These are phyloP conservation scores for Heterodera carotae DNA, from an alignment of 1,140 invertebrate species.

Conservation along the genomic window DNA sequence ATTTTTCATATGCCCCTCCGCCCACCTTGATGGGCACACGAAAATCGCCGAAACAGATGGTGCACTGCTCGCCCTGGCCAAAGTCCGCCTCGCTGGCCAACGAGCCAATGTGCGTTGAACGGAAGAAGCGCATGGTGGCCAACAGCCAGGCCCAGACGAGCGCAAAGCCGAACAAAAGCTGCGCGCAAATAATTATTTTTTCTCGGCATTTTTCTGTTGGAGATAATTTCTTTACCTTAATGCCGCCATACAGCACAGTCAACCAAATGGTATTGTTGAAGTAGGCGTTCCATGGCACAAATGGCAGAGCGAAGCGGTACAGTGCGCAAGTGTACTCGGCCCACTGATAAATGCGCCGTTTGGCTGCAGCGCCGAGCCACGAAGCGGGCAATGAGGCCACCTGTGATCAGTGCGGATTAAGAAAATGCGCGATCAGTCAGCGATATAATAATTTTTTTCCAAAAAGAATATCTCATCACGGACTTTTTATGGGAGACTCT, in stretches of 20 bases:
- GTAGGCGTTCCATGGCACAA: conserved; percentile 39
- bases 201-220: too few species aligned
- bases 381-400: background rate
- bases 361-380: background rate
- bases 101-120: conserved; percentile 35
- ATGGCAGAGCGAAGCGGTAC: conserved; percentile 35
- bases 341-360: conserved; percentile 44
- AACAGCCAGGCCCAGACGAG: conserved; percentile 37
- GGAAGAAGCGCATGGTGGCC: conserved; percentile 39
- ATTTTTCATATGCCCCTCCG: too few species aligned
- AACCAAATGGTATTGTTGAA: conserved; percentile 26
- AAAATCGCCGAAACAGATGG: conserved; percentile 38
- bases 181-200: background rate
- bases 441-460: background rate
- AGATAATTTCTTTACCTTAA: conserved; percentile 45
- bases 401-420: background rate
- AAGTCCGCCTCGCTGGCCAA: conserved; percentile 25
- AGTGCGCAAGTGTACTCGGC: conserved; percentile 37
- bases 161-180: conserved; percentile 37
- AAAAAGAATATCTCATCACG: too few species aligned
- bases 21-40: conserved; percentile 32
- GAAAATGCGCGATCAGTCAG: background rate
- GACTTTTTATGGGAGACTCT: too few species aligned
- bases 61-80: conserved; percentile 41
- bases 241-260: conserved; percentile 32